Conservation (phyloP, 1,140 invertebrate genomes). For the Anoplolepis gracilipes region DNA sequence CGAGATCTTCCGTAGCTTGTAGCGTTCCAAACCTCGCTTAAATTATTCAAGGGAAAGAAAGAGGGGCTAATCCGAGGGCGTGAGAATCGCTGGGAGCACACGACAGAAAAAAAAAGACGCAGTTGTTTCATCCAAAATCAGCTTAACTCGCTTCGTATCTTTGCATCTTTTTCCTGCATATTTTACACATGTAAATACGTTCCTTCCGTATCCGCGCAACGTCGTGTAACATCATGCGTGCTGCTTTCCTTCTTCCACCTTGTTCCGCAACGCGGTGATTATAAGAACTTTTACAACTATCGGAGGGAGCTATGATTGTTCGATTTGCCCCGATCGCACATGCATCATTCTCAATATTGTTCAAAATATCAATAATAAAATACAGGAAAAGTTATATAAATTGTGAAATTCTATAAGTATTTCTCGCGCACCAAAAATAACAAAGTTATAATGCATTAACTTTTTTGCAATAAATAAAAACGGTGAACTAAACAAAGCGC, state of each 20-base stretch:
- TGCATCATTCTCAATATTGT: constrained; percentile 29
- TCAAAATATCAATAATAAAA: constrained; percentile 27
- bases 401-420: constrained; percentile 18
- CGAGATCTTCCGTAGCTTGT: background rate
- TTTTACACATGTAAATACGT: constrained; percentile 42
- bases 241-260: background rate
- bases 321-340: background rate
- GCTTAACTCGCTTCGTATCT: constrained; percentile 59
- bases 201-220: background rate
- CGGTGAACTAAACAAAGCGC: background rate
- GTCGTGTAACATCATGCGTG: too few species aligned
- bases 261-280: constrained; percentile 45
- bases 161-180: constrained; percentile 25
- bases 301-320: constrained; percentile 50
- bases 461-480: background rate
- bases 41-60: constrained; percentile 64
- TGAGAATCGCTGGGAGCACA: constrained; percentile 23
- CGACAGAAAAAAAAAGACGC: background rate
- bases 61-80: constrained; percentile 28
- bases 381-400: too few species aligned
- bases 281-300: constrained; percentile 60
- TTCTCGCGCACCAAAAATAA: constrained; percentile 7
- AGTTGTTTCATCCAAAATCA: constrained; percentile 66
- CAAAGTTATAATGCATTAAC: constrained; percentile 6
- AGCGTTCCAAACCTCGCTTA: constrained; percentile 25